Base-by-base conservation (phyloP, 2,888 invertebrate genomes). In the Xanthorhoe spadicearia region DNA sequence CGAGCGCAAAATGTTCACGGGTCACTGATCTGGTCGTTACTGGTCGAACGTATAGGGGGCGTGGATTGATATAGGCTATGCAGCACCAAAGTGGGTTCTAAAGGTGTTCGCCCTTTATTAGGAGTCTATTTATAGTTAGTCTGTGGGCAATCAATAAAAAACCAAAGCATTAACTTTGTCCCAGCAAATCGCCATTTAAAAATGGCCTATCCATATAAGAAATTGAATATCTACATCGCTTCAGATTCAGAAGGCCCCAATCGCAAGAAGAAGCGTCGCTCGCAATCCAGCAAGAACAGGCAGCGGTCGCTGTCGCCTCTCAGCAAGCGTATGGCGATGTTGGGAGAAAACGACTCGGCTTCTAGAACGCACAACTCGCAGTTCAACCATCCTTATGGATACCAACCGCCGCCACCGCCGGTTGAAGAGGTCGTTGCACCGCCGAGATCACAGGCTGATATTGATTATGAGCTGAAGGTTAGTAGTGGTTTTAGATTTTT, bases 241-340 rank as follows among this genome's bases (percentile, higher is more conserved):
- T 59, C 85, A 90, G 94, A 93, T 79, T 91, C 91, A 69, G 93
- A 94, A 77, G 92, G 94, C 19, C 93, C 93, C 6, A 92, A 90
- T 68, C 89, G 91, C 56, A 94, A 94, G 85, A 95, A 95, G 87
- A 95, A 95, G 80, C 94, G 94, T 63, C 92, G 94, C 10, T 94
- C 94, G 4, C 92, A 94, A 59, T 93, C 94, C 0, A 90, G 90
- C 78, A 93, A 94, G 80, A 94, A 95, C 82, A 94, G 95, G 60
- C 95, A 96, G 77, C 95, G 95, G 8, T 97, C 97, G 0, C 87
- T 97, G 57, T 97, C 97, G 38, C 97, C 97, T 0, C 91, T 97
- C 35, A 97, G 97, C 88, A 97, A 97, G 83, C 95, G 97, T 10
- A 96, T 97, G 96, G 96, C 96, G 19, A 94, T 95, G 90, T 94